Percentiles rank a stretch among this genome's conserved stretches.
These are phyloP conservation scores for Clarias fuscus DNA, from an alignment of 2,797 vertebrate species.

Conservation along the genomic window DNA sequence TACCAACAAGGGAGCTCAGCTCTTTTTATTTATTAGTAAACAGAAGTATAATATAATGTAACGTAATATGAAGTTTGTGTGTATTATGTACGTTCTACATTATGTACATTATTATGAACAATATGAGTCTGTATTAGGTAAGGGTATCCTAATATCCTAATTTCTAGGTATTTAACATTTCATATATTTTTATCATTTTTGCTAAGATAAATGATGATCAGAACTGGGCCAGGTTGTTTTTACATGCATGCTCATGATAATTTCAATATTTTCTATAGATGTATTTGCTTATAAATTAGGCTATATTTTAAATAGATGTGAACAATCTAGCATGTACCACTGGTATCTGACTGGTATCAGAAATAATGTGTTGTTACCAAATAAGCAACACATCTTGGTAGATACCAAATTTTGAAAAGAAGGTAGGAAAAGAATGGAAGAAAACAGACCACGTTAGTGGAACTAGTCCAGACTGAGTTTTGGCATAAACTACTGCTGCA, in stretches of 20 bases:
- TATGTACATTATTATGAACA: too few species aligned
- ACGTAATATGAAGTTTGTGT: not conserved
- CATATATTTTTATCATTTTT: not conserved
- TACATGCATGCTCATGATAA: not conserved
- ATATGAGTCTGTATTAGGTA: not conserved
- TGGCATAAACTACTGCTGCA: too few species aligned
- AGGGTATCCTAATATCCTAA: not conserved
- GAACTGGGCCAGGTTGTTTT: not conserved
- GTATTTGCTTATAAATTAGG: not conserved
- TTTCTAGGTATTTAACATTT: not conserved
- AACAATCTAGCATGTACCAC: not conserved
- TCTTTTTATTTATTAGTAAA: not conserved
- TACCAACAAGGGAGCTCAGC: not conserved
- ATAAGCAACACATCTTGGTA: not conserved
- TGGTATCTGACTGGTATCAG: too few species aligned
- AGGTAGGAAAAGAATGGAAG: not conserved
- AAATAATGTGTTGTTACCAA: not conserved
- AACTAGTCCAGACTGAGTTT: not conserved
- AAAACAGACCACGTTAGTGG: not conserved
- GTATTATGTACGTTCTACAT: not conserved
- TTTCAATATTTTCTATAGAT: not conserved
- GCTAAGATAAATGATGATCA: not conserved
- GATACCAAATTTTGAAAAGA: not conserved
- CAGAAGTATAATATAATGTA: not conserved
- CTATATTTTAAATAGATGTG: not conserved